Base-by-base conservation (phyloP, 2,113 vertebrate genomes). In the Argyrosomus japonicus region DNA sequence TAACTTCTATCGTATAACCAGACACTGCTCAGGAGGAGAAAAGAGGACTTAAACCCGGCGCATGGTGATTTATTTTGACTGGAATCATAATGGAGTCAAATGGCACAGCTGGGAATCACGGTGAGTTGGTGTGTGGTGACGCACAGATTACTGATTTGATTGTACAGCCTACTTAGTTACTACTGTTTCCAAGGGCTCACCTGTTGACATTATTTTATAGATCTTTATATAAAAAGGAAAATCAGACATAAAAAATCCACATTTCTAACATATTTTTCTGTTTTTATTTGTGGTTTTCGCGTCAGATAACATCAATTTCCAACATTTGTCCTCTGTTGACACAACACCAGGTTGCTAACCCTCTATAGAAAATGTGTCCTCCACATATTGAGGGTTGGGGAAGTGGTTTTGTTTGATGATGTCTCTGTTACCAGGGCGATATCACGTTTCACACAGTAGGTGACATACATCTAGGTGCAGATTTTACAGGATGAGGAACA, bases 51-150 rank as follows among this genome's bases (percentile, higher is more conserved):
- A 1, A 25, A 13, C 12, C 48, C 32, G 0, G 18, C 36, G 6
- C 6, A 25, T 23, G 56, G 71, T 77, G 81, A 68, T 29, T 73
- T 57, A 4, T 65, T 83, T 32, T 1, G 48, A n/a, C 25, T 68
- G 56, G 57, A 32, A 62, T 53, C 73, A 88, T 29, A 82, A 95
- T 95, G 94, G 93, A 94, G 56, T 0, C 15, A 56, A 92, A 92
- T 15, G 80, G 85, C 32, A 77, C 48, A 63, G 19, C 18, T 17
- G 71, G 27, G n/a, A 90, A 19, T 62, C 29, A 79, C 5, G 91
- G 94, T 95, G 85, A 94, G 94, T 93, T 61, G 14, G 13, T 45
- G 9, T 32, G 10, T 47, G 48, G 51, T 18, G 51, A 62, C 18
- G 5, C 61, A 68, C 23, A n/a, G 45, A 27, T 18, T 21, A 19